Conservation (phyloP, 2,113 vertebrate genomes). For the Microcebus lehilahytsara region DNA sequence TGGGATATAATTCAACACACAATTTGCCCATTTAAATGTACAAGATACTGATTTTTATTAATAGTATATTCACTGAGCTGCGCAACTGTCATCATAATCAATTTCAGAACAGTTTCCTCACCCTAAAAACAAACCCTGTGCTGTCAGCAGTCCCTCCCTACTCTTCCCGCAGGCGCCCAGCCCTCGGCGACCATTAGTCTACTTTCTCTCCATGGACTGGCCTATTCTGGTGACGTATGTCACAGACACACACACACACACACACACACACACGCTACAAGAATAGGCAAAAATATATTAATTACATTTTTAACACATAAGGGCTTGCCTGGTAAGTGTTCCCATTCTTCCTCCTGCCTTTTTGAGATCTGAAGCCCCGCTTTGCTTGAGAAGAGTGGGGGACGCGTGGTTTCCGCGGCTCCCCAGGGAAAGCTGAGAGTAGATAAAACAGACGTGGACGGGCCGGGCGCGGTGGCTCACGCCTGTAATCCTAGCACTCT, state of each 20-base stretch:
- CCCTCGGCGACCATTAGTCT: background rate
- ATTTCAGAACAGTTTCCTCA: background rate
- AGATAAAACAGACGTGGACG: background rate
- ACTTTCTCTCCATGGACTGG: background rate
- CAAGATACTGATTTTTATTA: background rate
- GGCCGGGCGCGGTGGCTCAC: no score
- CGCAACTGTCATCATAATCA: background rate
- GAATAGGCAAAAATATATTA: background rate
- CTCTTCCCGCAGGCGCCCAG: background rate
- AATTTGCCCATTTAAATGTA: background rate
- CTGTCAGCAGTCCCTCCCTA: background rate
- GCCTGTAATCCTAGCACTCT: no score
- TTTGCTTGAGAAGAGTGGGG: background rate
- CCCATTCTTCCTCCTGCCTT: background rate
- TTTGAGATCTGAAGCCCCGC: background rate
- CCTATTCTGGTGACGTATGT: background rate
- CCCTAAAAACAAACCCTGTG: background rate
- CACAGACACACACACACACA: no score
- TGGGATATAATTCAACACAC: background rate
- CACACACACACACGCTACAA: no score
- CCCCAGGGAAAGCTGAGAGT: background rate
- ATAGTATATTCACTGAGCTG: background rate
- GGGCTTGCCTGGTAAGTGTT: background rate
- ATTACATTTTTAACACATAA: background rate
- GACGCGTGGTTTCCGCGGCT: background rate